Percentiles rank a stretch among this genome's conserved stretches.
Conservation (phyloP, 2,888 invertebrate genomes). For the Odontocerum albicorne region DNA sequence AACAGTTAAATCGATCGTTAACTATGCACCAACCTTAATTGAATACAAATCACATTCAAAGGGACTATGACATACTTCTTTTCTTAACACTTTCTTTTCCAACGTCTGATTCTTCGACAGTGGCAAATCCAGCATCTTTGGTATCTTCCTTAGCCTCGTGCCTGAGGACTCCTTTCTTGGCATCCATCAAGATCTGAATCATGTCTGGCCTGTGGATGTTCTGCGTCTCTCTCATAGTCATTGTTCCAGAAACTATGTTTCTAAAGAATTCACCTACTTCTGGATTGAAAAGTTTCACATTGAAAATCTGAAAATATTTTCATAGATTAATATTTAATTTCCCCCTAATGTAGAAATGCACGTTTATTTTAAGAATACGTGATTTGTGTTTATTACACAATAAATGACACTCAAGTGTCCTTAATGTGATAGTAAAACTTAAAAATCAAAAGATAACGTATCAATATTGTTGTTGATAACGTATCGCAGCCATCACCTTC, state of each 20-base stretch:
- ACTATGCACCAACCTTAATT: no score
- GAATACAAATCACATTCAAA: no score
- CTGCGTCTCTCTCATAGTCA: slow-evolving; percentile 49
- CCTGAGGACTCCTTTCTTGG: slow-evolving; percentile 45
- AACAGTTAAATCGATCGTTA: no score
- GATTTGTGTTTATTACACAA: no score
- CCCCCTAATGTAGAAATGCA: no score
- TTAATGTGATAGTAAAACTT: no score
- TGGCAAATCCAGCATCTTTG: slow-evolving; percentile 46
- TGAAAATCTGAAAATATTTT: slow-evolving; percentile 38
- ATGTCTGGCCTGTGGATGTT: slow-evolving; percentile 56
- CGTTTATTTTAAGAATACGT: no score
- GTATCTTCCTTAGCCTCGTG: slow-evolving; percentile 40
- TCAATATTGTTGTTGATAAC: no score
- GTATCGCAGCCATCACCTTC: no score
- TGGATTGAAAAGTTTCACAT: slow-evolving; percentile 44
- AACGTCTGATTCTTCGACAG: slow-evolving; percentile 47
- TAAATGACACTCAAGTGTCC: no score
- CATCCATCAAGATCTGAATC: slow-evolving; percentile 58
- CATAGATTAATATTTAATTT: no score
- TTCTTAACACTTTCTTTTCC: slow-evolving; percentile 42
- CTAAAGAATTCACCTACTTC: slow-evolving; percentile 46
- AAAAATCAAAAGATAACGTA: no score
- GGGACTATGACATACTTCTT: slow-evolving; percentile 1
- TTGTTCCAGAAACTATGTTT: slow-evolving; percentile 47